Evolutionary conservation across 2,888 invertebrate genomes (phyloP).

Genomic region (Caenorhabditis sinica): DNA sequence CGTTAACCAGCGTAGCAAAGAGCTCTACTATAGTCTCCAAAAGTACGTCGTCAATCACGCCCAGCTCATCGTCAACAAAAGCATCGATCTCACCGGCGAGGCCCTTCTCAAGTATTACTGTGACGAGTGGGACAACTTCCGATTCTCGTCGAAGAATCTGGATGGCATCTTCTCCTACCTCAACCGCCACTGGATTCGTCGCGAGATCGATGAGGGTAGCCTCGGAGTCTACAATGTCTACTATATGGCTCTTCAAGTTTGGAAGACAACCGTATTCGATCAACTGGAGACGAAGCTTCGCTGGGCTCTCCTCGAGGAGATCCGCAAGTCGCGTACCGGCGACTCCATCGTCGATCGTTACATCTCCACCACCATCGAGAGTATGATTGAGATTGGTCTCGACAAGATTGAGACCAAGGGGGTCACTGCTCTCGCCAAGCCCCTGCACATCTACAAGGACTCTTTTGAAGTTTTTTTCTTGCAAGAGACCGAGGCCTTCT

Average conservation of each 20-base stretch:
- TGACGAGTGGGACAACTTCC: conserved; percentile 94
- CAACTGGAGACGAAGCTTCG: conserved; percentile 93
- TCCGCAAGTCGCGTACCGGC: conserved; percentile 95
- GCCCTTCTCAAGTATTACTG: conserved; percentile 97
- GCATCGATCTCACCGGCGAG: no score
- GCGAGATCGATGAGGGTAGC: conserved; percentile 97
- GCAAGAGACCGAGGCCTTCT: conserved; percentile 95
- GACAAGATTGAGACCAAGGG: conserved; percentile 86
- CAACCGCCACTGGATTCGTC: conserved; percentile 98
- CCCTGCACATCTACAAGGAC: conserved; percentile 83
- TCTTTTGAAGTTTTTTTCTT: conserved; percentile 95
- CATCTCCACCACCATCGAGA: conserved; percentile 98
- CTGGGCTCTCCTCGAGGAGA: conserved; percentile 95
- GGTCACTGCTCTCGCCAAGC: conserved; percentile 73
- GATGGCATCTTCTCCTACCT: conserved; percentile 98
- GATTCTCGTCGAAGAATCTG: conserved; percentile 86
- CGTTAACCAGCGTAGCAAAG: no score
- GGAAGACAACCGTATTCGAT: conserved; percentile 90
- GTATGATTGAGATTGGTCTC: conserved; percentile 90
- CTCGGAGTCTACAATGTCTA: conserved; percentile 94
- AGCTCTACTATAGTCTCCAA: no score
- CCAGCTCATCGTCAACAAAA: no score
- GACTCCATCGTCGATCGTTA: conserved; percentile 96
- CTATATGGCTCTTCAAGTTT: conserved; percentile 96
- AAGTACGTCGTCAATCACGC: no score